These are phyloP conservation scores for Proterorhinus semilunaris DNA, from an alignment of 2,113 vertebrate species.

Conservation along the genomic window DNA sequence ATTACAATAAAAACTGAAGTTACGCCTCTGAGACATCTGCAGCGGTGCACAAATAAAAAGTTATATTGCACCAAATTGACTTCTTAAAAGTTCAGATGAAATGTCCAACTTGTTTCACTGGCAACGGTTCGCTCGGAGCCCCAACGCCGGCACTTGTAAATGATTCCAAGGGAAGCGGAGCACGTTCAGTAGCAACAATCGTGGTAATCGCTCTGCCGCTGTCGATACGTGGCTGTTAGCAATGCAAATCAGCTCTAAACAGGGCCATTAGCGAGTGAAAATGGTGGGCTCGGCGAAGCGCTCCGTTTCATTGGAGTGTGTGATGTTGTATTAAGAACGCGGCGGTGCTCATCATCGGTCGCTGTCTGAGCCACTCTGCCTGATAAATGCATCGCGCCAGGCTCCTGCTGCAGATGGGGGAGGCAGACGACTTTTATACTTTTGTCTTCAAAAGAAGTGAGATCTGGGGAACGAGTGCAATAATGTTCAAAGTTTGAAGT, in stretches of 20 bases:
- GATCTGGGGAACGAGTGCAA: too few species aligned
- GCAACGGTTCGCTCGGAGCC: neutral
- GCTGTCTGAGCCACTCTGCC: neutral
- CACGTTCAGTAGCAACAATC: neutral
- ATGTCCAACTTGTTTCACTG: neutral
- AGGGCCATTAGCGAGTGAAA: slow-evolving; percentile 7
- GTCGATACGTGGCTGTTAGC: slow-evolving; percentile 6
- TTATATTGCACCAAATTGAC: neutral
- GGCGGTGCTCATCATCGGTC: neutral
- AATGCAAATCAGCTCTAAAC: slow-evolving; percentile 10
- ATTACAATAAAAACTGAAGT: neutral
- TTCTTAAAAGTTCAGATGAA: neutral
- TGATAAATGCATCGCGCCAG: neutral
- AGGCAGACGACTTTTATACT: neutral
- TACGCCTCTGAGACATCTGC: neutral
- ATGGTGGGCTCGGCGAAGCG: neutral
- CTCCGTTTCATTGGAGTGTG: slow-evolving; percentile 2
- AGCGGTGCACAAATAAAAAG: neutral
- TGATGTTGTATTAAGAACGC: slow-evolving; percentile 4
- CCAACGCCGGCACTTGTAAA: neutral
- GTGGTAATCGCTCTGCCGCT: neutral
- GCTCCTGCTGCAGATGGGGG: neutral
- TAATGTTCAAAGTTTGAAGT: too few species aligned
- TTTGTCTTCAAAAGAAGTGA: too few species aligned
- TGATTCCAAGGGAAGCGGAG: neutral